Percentiles rank a stretch among this genome's conserved stretches.
Conservation (phyloP, 2,113 vertebrate genomes). For the Pseudonaja textilis region DNA sequence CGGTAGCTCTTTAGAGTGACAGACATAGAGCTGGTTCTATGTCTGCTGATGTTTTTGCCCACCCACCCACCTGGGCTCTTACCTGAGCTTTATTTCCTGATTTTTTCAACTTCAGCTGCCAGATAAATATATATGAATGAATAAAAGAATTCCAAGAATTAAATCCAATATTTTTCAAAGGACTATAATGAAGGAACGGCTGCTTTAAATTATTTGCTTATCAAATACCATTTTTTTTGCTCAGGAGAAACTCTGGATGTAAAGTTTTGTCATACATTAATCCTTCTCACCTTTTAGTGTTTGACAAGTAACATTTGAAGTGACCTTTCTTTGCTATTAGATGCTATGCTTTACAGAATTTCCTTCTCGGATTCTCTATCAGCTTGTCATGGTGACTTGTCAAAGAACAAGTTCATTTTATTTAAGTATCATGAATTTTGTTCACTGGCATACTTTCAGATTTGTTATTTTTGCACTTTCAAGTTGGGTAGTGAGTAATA, state of each 20-base stretch:
- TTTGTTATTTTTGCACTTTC: neutral
- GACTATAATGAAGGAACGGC: neutral
- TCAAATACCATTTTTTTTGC: neutral
- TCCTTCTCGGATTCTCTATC: neutral
- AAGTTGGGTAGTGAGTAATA: neutral
- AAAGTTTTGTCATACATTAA: neutral
- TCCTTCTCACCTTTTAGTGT: neutral
- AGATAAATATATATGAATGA: too few species aligned
- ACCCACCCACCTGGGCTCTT: too few species aligned
- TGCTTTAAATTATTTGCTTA: neutral
- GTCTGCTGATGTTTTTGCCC: too few species aligned
- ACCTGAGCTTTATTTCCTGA: too few species aligned
- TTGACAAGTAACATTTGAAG: neutral
- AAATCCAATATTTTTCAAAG: neutral
- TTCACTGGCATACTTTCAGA: neutral
- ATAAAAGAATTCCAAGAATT: too few species aligned
- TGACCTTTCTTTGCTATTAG: neutral
- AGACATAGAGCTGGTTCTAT: too few species aligned
- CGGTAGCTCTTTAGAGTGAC: too few species aligned
- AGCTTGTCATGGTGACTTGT: constrained; percentile 1
- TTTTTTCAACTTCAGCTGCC: too few species aligned
- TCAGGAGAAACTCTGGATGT: neutral
- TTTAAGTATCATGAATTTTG: neutral
- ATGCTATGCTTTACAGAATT: neutral
- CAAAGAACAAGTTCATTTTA: neutral